Base-by-base conservation (phyloP, 30 jellyfish, hydroid and myxozoan genomes). In the Aurelia aurita complex sp. Pacific region DNA sequence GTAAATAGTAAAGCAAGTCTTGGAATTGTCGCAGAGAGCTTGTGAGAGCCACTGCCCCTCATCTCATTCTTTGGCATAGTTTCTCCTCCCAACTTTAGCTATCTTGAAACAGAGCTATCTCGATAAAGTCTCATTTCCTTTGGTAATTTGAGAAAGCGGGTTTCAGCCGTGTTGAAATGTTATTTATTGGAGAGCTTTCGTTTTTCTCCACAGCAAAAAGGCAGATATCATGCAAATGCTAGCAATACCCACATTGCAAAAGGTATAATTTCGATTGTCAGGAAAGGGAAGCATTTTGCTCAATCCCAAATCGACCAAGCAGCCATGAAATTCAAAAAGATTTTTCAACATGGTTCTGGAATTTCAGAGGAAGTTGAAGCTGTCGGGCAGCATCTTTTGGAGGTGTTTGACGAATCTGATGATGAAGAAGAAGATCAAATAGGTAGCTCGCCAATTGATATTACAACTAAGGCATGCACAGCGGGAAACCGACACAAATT, bases 241-340 rank as follows among this genome's bases (percentile, higher is more conserved):
- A 11, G 10, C n/a, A 68, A 34, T 68, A 11, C 18, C 12, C 17
- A 23, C 53, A 11, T 68, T 68, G 5, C 17, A 6, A 68, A 68
- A 68, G 78, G 78, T 5, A 34, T 34, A 23, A 23, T 68, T 12
- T 23, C 54, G 10, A 35, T 68, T 34, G 12, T 18, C 18, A 23
- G 78, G 78, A 68, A 23, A 34, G 78, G 78, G 18, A 68, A 18
- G 78, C 78, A 68, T 11, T 68, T 68, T 34, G 78, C 78, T 5
- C 78, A 68, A 1, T 23, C 38, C 64, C 54, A 68, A 68, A 68
- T 68, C 11, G 63, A 68, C 78, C 78, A 17, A 17, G 71, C 71
- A 17, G 71, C 71, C 32, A 62, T 17, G 71, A 62, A n/a, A 5
- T 62, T 4, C 78, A 68, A 11, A 35, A 68, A 68, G 54, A 23